Evolutionary conservation across 1,140 invertebrate species (phyloP), one percentile per base, ranked within the genome.

Genomic region (Leptopilina clavipes): DNA sequence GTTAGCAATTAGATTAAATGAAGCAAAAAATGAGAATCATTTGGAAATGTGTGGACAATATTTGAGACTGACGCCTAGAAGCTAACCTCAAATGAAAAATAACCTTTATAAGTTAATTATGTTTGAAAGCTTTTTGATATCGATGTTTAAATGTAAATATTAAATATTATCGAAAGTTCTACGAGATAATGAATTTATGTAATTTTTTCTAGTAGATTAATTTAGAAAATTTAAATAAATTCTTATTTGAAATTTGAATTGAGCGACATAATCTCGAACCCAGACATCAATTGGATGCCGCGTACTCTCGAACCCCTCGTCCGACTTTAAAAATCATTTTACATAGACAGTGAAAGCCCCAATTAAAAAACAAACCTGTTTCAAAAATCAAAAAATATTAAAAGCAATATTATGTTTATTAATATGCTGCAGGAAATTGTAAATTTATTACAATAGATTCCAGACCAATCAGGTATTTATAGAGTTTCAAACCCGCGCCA

Each of bases 401-500:
- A 40, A 48, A 45, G 22, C 10, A 9, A 65, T 31, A 6, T 6
- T 31, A 7, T 65, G 8, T 31, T 65, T 14, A 14, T 65, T 65
- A 31, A 65, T n/a, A 12, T 11, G 5, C 3, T n/a, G 59, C 14
- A 31, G 59, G 14, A 5, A 31, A 25, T 65, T n/a, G 22, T 72
- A 9, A 19, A 9, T 43, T 71, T 59, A n/a, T 31, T n/a, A 25
- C 22, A 37, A 65, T 73, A 74, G 8, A 25, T 52, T 31, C 7
- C 18, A 48, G 89, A 90, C 91, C 91, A 93, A 92, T 92, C 88
- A 91, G 89, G 88, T 80, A 84, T 86, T 86, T 89, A 89, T 91
- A 87, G 92, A 91, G 92, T 91, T 89, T 91, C 90, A 93, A 93
- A 92, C 91, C 89, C 93, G 94, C 94, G 94, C 94, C 94, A 95